Conservation (phyloP, 2,888 invertebrate species). For the Lochmaea capreae region DNA sequence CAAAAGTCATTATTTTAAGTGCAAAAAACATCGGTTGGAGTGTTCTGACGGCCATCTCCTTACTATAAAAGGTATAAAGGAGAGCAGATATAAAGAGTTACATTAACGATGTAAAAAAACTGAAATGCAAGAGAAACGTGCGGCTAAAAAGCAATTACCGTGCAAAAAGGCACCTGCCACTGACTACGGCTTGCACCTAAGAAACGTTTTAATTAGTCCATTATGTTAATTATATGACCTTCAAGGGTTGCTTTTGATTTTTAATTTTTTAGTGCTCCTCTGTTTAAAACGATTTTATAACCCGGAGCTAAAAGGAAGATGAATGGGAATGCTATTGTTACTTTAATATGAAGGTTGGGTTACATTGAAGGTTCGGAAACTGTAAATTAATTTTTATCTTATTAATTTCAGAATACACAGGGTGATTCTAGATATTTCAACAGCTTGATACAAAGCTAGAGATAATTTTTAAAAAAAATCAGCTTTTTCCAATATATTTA, state of each 20-base stretch:
- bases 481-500: too few relatives aligned
- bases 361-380: neutral
- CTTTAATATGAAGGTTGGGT: slow-evolving; percentile 1
- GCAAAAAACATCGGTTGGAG: slow-evolving; percentile 19
- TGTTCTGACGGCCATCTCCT: slow-evolving; percentile 29
- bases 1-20: slow-evolving; percentile 28
- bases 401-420: neutral
- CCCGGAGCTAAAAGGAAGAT: slow-evolving; percentile 13
- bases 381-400: neutral
- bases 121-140: slow-evolving; percentile 42
- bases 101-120: slow-evolving; percentile 48
- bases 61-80: slow-evolving; percentile 24
- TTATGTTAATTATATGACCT: slow-evolving; percentile 60
- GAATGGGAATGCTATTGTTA: slow-evolving; percentile 15
- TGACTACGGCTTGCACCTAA: slow-evolving; percentile 56
- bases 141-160: slow-evolving; percentile 53
- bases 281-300: slow-evolving; percentile 29
- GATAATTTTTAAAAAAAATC: too few relatives aligned
- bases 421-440: too few relatives aligned
- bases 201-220: slow-evolving; percentile 58
- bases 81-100: slow-evolving; percentile 40
- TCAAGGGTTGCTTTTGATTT: slow-evolving; percentile 57
- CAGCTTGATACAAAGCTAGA: too few relatives aligned
- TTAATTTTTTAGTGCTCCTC: slow-evolving; percentile 50
- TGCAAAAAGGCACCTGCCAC: slow-evolving; percentile 56